phyloP scores from a whole-genome alignment of 2,888 invertebrate genomes.

The Auanema sp. region DNA sequence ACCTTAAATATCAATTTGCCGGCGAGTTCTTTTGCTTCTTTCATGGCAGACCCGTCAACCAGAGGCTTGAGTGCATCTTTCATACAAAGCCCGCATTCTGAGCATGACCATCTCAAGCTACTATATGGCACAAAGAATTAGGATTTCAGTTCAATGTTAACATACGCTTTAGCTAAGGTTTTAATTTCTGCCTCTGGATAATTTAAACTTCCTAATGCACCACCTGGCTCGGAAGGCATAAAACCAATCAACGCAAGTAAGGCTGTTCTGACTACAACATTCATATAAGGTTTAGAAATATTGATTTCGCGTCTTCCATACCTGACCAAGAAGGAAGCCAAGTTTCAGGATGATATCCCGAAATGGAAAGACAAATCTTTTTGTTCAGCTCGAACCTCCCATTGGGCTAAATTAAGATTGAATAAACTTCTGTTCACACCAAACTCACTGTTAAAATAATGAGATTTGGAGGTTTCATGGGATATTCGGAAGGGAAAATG shows the following conservation, averaged over 20 bases:
- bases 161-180: constrained; percentile 16
- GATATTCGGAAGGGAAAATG: constrained; percentile 87
- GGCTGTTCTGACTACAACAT: constrained; percentile 77
- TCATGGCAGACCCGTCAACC: constrained; percentile 26
- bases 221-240: constrained; percentile 86
- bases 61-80: constrained; percentile 34
- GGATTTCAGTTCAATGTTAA: neutral
- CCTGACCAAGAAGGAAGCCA: constrained; percentile 89
- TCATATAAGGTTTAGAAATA: neutral
- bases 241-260: constrained; percentile 88
- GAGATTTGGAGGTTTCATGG: constrained; percentile 95
- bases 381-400: constrained; percentile 89
- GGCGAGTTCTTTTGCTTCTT: constrained; percentile 32
- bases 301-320: constrained; percentile 10
- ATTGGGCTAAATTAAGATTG: constrained; percentile 74
- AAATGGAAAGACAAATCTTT: constrained; percentile 92
- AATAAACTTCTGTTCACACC: neutral
- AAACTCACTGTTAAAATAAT: constrained; percentile 80
- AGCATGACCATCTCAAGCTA: constrained; percentile 33
- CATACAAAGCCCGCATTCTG: constrained; percentile 39
- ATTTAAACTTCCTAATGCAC: constrained; percentile 87
- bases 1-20: constrained; percentile 25
- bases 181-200: constrained; percentile 81
- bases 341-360: constrained; percentile 93
- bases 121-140: neutral